phyloP scores from a whole-genome alignment of 2,797 vertebrate genomes.

The Cephalopachus bancanus region DNA sequence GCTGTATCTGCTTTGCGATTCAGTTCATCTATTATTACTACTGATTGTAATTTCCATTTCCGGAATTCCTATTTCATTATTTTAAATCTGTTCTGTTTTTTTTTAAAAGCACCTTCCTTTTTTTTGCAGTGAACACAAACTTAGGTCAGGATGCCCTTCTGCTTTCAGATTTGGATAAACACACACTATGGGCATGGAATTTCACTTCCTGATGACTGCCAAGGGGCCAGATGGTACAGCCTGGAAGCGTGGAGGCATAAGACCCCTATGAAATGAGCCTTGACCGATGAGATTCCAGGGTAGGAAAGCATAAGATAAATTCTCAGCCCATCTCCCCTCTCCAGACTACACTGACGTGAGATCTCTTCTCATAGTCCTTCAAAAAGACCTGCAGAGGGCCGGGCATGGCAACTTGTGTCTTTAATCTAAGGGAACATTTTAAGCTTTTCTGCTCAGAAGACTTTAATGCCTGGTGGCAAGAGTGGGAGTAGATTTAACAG shows the following conservation, averaged over 20 bases:
- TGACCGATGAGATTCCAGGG: not conserved
- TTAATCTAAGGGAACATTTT: too few relatives aligned
- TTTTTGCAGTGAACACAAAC: not conserved
- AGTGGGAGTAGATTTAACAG: not conserved
- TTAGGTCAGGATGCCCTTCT: not conserved
- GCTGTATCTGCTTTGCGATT: too few relatives aligned
- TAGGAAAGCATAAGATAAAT: not conserved
- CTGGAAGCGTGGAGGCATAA: not conserved
- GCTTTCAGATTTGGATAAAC: not conserved
- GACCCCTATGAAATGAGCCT: not conserved
- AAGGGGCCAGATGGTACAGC: not conserved
- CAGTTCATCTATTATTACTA: too few relatives aligned
- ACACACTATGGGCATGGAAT: not conserved
- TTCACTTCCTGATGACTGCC: not conserved
- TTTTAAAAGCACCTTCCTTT: not conserved
- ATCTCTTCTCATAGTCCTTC: not conserved
- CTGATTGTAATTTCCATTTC: not conserved
- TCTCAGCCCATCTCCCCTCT: not conserved
- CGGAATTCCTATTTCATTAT: constrained; percentile 42
- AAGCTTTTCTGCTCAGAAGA: not conserved
- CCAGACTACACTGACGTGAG: not conserved
- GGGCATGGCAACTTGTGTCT: too few relatives aligned
- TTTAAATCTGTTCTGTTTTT: not conserved
- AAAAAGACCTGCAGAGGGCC: not conserved
- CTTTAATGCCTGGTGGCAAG: not conserved